Conservation (phyloP, 1,140 invertebrate genomes). For the Dendroctonus valens region DNA sequence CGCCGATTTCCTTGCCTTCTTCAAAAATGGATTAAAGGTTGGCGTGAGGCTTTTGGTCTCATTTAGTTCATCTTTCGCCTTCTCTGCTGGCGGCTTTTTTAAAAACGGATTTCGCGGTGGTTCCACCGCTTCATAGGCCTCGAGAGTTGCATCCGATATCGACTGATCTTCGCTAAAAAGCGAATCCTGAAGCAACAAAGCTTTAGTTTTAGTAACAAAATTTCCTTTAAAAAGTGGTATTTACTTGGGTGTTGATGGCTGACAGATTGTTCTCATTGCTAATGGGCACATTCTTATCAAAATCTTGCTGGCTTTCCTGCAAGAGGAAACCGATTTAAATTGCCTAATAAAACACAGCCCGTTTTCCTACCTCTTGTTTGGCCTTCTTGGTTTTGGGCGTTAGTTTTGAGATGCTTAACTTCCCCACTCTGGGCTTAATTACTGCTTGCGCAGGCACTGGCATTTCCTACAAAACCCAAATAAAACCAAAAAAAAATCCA, state of each 20-base stretch:
- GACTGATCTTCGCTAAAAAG: conserved; percentile 9
- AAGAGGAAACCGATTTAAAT: neutral
- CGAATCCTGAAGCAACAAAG: conserved; percentile 24
- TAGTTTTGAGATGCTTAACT: conserved; percentile 15
- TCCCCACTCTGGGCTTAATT: conserved; percentile 12
- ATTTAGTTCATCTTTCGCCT: neutral
- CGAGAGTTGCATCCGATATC: neutral
- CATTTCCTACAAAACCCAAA: conserved; percentile 22
- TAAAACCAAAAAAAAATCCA: neutral
- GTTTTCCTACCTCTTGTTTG: conserved; percentile 4
- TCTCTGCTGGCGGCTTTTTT: conserved; percentile 15
- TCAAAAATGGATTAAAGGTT: conserved; percentile 38
- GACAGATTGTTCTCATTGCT: conserved; percentile 8
- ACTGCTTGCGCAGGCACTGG: conserved; percentile 1
- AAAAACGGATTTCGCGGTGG: conserved; percentile 21
- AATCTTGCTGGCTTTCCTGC: neutral
- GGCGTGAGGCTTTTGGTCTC: conserved; percentile 4
- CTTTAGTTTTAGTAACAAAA: conserved; percentile 1
- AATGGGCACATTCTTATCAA: neutral
- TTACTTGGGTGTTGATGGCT: conserved; percentile 27
- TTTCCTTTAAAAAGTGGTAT: conserved; percentile 1
- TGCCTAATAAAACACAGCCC: neutral
- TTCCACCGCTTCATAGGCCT: neutral
- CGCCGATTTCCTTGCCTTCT: conserved; percentile 28
- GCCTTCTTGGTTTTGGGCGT: conserved; percentile 7